Percentiles rank a stretch among this genome's conserved stretches.
Evolutionary conservation across 1,140 invertebrate genomes (phyloP).

Genomic region (Drosophila micromelanica): DNA sequence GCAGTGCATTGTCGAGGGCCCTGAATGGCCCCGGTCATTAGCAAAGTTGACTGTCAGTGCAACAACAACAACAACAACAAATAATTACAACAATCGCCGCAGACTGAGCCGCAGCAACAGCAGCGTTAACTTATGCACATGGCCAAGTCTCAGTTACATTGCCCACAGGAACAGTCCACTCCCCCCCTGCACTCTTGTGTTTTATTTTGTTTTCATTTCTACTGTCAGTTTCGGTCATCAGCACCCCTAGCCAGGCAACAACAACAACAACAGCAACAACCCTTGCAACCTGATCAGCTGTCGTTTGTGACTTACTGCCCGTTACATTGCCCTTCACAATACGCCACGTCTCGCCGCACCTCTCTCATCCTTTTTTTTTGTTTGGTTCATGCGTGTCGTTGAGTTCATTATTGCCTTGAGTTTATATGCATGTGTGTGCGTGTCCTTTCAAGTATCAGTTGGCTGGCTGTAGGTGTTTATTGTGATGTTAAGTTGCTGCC

Average conservation of each 20-base stretch:
- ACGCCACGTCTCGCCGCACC: slow-evolving; percentile 3
- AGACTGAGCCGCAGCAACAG: neutral
- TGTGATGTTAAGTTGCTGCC: slow-evolving; percentile 63
- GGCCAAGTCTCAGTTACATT: slow-evolving; percentile 50
- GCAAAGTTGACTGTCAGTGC: slow-evolving; percentile 67
- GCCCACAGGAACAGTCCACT: slow-evolving; percentile 7
- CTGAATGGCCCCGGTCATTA: slow-evolving; percentile 74
- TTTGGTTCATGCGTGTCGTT: slow-evolving; percentile 67
- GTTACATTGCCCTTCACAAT: slow-evolving; percentile 51
- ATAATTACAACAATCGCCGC: neutral
- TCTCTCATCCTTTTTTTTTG: slow-evolving; percentile 39
- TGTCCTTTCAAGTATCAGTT: slow-evolving; percentile 64
- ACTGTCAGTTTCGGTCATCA: slow-evolving; percentile 38
- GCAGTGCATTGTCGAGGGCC: slow-evolving; percentile 52
- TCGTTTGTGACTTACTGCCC: slow-evolving; percentile 66
- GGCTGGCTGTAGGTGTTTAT: slow-evolving; percentile 65
- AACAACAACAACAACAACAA: slow-evolving; percentile 31
- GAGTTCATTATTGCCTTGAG: slow-evolving; percentile 75
- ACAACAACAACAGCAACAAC: slow-evolving; percentile 54
- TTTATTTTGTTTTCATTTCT: slow-evolving; percentile 51
- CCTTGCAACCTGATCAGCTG: slow-evolving; percentile 76
- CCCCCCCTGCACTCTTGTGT: slow-evolving; percentile 1
- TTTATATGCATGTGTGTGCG: slow-evolving; percentile 1
- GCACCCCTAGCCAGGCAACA: slow-evolving; percentile 10
- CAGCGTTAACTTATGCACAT: slow-evolving; percentile 38